Conservation (phyloP, 1,140 invertebrate genomes). For the Branchinecta lindahli region DNA sequence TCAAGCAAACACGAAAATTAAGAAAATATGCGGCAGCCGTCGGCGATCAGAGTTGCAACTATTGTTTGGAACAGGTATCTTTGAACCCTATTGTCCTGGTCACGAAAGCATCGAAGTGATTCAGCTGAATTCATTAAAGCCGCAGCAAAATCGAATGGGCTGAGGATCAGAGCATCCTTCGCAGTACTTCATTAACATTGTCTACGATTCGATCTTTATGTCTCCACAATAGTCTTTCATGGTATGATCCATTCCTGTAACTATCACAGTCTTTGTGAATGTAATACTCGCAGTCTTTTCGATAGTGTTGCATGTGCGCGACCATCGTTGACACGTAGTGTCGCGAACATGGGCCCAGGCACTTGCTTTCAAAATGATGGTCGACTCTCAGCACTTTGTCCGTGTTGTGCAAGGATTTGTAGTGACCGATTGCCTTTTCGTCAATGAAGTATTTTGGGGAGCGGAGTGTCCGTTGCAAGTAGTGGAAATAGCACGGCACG, state of each 20-base stretch:
- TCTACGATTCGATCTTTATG: background rate
- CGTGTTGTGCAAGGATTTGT: background rate
- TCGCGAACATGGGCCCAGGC: background rate
- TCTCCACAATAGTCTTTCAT: background rate
- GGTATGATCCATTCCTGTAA: background rate
- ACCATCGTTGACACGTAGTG: background rate
- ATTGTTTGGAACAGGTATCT: too few relatives aligned
- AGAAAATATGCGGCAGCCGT: too few relatives aligned
- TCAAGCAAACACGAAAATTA: too few relatives aligned
- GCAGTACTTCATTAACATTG: background rate
- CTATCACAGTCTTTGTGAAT: background rate
- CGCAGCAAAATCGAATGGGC: too few relatives aligned
- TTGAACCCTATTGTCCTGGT: too few relatives aligned
- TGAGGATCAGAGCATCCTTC: too few relatives aligned
- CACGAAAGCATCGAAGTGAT: too few relatives aligned
- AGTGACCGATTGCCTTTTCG: background rate
- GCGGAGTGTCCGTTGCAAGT: background rate
- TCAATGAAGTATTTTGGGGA: conserved; percentile 4
- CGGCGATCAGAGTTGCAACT: too few relatives aligned
- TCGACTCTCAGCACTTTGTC: background rate
- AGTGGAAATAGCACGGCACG: background rate
- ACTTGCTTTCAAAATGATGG: background rate
- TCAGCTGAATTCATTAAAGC: too few relatives aligned
- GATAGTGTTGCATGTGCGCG: background rate
- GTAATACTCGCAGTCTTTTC: background rate